Evolutionary conservation across 1,140 invertebrate species (phyloP).

Genomic region (Neuroterus valhalla): DNA sequence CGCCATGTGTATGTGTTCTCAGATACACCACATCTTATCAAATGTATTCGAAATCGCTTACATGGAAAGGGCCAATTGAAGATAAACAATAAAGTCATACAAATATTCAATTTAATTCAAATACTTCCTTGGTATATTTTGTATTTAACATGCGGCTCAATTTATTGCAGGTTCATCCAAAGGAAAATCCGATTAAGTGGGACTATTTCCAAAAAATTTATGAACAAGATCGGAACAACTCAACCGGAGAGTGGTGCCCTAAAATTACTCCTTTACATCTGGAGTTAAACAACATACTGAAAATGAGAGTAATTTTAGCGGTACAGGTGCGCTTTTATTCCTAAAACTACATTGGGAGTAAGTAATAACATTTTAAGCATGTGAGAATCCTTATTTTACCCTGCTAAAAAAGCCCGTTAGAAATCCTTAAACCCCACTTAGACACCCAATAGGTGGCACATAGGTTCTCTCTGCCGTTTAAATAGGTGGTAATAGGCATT

Average conservation of each 20-base stretch:
- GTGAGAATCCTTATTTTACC: too few relatives aligned
- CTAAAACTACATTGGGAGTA: too few relatives aligned
- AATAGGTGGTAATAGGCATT: too few relatives aligned
- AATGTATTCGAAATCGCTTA: not conserved
- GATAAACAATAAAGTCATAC: slow-evolving; percentile 26
- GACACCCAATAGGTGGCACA: too few relatives aligned
- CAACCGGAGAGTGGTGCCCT: not conserved
- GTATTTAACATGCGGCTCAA: not conserved
- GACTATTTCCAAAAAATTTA: not conserved
- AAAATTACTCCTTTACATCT: not conserved
- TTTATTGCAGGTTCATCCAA: not conserved
- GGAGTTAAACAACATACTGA: not conserved
- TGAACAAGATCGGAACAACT: not conserved
- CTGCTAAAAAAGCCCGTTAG: too few relatives aligned
- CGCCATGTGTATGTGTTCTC: slow-evolving; percentile 33
- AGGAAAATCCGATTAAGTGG: not conserved
- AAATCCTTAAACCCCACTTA: too few relatives aligned
- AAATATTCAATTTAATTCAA: too few relatives aligned
- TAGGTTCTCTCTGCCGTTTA: too few relatives aligned
- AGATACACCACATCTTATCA: not conserved
- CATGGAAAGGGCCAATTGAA: slow-evolving; percentile 1
- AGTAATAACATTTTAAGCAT: too few relatives aligned
- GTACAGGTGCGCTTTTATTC: too few relatives aligned
- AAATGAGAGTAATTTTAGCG: not conserved
- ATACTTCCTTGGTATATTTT: not conserved